Conservation (phyloP, 2,888 invertebrate genomes). For the Nemotelus pantherinus region DNA sequence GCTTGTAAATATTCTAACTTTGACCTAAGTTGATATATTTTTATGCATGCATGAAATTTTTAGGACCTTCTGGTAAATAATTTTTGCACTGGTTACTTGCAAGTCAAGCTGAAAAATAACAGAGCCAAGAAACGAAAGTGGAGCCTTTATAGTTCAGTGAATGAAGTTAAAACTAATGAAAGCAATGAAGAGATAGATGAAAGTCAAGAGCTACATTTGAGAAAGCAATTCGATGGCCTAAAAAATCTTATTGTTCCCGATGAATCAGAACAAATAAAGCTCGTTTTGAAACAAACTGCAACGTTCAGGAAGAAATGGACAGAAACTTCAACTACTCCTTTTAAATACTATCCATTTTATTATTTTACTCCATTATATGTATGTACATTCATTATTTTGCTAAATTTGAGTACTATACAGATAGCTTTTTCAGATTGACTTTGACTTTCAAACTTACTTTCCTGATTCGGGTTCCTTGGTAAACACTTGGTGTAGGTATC, state of each 20-base stretch:
- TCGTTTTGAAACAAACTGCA: neutral
- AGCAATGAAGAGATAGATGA: too few relatives aligned
- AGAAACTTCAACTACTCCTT: neutral
- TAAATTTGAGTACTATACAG: neutral
- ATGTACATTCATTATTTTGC: neutral
- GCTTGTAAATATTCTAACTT: too few relatives aligned
- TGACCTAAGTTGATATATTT: too few relatives aligned
- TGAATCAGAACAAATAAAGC: neutral
- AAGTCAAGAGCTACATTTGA: too few relatives aligned
- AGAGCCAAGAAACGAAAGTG: neutral
- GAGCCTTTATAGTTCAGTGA: too few relatives aligned
- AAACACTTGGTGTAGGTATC: too few relatives aligned
- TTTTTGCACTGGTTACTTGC: too few relatives aligned
- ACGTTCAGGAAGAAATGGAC: neutral
- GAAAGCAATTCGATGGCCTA: neutral
- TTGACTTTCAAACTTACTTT: neutral
- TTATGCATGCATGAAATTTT: too few relatives aligned
- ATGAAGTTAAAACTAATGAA: too few relatives aligned
- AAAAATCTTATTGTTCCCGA: neutral
- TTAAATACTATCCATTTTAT: neutral
- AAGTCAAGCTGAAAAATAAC: neutral
- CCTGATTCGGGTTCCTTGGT: neutral
- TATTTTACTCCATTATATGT: neutral
- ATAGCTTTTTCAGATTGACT: neutral
- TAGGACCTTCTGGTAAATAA: too few relatives aligned